Conservation (phyloP, 2,113 vertebrate genomes). For the Anguilla rostrata region DNA sequence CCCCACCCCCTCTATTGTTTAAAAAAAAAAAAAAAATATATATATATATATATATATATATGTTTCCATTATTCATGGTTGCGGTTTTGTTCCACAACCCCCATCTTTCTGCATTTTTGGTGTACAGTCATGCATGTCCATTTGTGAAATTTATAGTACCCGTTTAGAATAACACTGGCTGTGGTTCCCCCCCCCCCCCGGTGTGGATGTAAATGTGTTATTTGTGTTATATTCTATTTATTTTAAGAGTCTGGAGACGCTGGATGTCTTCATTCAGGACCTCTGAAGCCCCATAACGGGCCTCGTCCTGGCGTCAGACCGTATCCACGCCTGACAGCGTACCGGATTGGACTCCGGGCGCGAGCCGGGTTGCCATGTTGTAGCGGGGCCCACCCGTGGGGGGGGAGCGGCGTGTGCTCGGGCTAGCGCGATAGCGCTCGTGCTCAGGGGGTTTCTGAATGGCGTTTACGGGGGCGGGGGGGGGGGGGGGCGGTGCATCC, state of each 20-base stretch:
- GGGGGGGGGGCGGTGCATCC: background rate
- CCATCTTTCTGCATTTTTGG: background rate
- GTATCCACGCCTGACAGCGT: background rate
- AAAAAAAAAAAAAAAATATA: no score
- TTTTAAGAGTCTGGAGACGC: background rate
- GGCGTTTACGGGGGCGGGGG: background rate
- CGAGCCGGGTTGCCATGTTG: background rate
- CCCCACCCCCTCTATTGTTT: conserved; percentile 14
- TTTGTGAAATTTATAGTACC: conserved; percentile 1
- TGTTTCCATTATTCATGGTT: conserved; percentile 20
- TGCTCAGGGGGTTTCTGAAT: background rate
- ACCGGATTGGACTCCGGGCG: background rate
- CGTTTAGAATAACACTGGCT: background rate
- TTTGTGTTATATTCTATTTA: no score
- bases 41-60: no score
- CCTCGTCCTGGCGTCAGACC: background rate
- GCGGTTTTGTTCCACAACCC: background rate
- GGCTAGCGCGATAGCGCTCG: background rate
- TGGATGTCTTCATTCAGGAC: background rate
- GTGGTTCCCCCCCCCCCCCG: background rate
- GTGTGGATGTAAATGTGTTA: background rate
- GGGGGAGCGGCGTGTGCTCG: background rate
- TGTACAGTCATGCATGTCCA: background rate
- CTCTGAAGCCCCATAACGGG: no score
- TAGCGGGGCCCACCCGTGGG: background rate